Percentiles rank a stretch among this genome's conserved stretches.
Conservation (phyloP, 1,140 invertebrate species). For the Odontomachus brunneus region DNA sequence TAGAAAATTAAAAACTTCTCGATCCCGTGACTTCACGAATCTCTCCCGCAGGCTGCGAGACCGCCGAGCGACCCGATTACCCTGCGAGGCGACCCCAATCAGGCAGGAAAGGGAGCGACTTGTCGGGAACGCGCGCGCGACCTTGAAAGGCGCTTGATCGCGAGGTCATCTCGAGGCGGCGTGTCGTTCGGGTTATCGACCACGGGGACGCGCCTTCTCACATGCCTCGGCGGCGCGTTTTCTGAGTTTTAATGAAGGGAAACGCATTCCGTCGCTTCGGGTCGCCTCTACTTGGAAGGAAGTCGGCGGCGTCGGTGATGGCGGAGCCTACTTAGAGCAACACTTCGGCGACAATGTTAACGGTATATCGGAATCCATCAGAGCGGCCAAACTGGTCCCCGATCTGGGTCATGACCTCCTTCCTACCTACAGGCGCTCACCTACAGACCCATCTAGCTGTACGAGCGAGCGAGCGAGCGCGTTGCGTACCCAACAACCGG, state of each 20-base stretch:
- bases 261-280: conserved; percentile 64
- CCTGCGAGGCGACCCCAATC: not conserved
- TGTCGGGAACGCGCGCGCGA: conserved; percentile 25
- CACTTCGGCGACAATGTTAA: conserved; percentile 76
- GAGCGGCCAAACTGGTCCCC: conserved; percentile 80
- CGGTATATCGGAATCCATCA: conserved; percentile 78
- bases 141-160: conserved; percentile 70
- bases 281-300: conserved; percentile 70
- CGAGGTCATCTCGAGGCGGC: conserved; percentile 35
- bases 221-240: not conserved
- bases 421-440: conserved; percentile 74
- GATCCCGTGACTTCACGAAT: no score
- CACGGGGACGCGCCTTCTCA: conserved; percentile 15
- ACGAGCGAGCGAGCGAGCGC: no score
- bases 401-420: conserved; percentile 80
- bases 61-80: no score
- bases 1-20: no score
- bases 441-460: conserved; percentile 79
- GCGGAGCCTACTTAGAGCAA: conserved; percentile 65
- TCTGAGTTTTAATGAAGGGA: conserved; percentile 63
- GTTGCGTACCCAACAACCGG: conserved; percentile 15
- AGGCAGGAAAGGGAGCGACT: not conserved
- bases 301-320: conserved; percentile 59
- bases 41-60: no score
- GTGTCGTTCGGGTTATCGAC: conserved; percentile 41